Evolutionary conservation across 2,888 invertebrate genomes (phyloP).

Genomic region (Amblyjoppa fuscipennis): DNA sequence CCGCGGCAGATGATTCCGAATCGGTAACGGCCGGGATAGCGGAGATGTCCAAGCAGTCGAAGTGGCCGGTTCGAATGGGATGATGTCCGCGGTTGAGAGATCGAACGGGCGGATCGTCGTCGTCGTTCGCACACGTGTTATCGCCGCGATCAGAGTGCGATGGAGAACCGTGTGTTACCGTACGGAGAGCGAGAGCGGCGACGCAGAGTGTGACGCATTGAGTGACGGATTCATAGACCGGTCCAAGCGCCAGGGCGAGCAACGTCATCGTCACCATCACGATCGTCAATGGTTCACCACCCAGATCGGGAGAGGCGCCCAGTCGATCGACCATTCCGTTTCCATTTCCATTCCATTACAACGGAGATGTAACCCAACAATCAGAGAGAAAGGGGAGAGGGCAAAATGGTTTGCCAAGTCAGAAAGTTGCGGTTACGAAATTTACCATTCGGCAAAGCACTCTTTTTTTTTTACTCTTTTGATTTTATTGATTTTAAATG

Average conservation of each 20-base stretch:
- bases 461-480: constrained; percentile 76
- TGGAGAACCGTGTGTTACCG: constrained; percentile 48
- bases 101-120: constrained; percentile 47
- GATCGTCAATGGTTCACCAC: constrained; percentile 66
- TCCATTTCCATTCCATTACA: constrained; percentile 85
- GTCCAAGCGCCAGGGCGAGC: constrained; percentile 61
- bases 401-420: constrained; percentile 89
- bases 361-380: constrained; percentile 88
- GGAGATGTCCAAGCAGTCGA: constrained; percentile 81
- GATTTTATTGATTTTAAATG: constrained; percentile 53
- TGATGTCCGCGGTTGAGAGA: constrained; percentile 60
- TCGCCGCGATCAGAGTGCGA: constrained; percentile 27
- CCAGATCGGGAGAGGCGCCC: constrained; percentile 70
- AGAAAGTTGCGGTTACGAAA: constrained; percentile 85
- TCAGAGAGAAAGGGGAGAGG: constrained; percentile 89
- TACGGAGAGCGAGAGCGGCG: constrained; percentile 73
- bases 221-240: constrained; percentile 66
- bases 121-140: constrained; percentile 31
- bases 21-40: constrained; percentile 71
- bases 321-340: constrained; percentile 81
- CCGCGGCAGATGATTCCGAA: constrained; percentile 13
- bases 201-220: constrained; percentile 58
- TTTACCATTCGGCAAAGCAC: constrained; percentile 83
- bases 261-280: constrained; percentile 64
- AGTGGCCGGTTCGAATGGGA: constrained; percentile 9